Conservation (phyloP, 2,888 invertebrate genomes). For the Thumatha senex region DNA sequence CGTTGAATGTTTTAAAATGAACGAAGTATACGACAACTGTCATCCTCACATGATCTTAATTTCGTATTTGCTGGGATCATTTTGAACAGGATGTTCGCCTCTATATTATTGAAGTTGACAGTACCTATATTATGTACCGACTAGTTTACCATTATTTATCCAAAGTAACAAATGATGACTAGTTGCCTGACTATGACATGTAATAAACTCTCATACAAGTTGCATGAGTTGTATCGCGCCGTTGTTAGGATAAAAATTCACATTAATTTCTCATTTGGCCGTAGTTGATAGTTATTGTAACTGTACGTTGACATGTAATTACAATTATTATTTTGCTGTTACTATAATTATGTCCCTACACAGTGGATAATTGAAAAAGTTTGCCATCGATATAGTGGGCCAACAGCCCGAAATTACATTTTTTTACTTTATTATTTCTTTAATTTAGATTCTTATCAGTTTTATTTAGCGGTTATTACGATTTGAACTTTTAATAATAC, state of each 20-base stretch:
- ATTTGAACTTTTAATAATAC: conserved; percentile 77
- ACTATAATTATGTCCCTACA: conserved; percentile 57
- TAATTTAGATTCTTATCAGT: conserved; percentile 66
- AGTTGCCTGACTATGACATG: neutral
- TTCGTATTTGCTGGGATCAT: no score
- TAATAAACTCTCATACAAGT: conserved; percentile 21
- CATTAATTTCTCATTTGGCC: conserved; percentile 55
- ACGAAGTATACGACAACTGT: no score
- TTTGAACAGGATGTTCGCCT: no score
- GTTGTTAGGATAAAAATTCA: conserved; percentile 22
- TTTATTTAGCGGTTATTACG: conserved; percentile 69
- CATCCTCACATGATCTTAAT: no score
- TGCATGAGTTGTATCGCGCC: conserved; percentile 17
- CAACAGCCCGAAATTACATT: conserved; percentile 71
- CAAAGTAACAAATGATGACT: neutral
- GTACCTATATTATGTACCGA: neutral
- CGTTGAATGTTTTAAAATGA: no score
- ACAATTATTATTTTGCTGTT: conserved; percentile 56
- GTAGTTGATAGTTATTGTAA: conserved; percentile 37
- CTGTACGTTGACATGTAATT: conserved; percentile 45
- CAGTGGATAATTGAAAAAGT: conserved; percentile 76
- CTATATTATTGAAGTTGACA: no score
- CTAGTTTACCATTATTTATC: neutral
- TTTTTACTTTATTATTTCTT: conserved; percentile 65
- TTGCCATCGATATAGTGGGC: conserved; percentile 67